Evolutionary conservation across 2,113 vertebrate species (phyloP).

Genomic region (Peucedramus taeniatus): DNA sequence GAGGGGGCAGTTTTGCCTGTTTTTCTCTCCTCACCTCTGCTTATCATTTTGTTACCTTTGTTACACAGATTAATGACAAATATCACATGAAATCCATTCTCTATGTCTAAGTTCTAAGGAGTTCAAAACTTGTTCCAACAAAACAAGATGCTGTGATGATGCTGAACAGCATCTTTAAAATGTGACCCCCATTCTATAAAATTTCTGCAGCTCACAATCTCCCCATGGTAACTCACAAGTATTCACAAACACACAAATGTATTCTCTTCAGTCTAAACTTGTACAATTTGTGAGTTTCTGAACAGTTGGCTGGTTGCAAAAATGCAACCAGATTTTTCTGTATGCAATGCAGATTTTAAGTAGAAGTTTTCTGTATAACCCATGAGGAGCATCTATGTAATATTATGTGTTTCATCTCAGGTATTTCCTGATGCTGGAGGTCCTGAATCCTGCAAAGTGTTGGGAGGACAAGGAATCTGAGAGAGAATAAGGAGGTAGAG

Average conservation of each 20-base stretch:
- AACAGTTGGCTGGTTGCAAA: neutral
- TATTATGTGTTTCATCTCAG: accelerated
- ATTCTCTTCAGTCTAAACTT: neutral
- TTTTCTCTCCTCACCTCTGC: neutral
- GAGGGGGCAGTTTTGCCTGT: neutral
- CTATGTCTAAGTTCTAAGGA: neutral
- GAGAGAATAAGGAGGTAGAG: neutral
- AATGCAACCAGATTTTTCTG: too few relatives aligned
- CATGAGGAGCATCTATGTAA: neutral
- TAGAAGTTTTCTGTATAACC: neutral
- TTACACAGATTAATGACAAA: neutral
- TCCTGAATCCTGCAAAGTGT: neutral
- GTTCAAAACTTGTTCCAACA: neutral
- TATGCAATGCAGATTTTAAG: neutral
- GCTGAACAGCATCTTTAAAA: neutral
- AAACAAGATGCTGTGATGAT: neutral
- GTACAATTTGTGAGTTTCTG: neutral
- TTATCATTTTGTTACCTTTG: neutral
- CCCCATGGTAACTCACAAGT: neutral
- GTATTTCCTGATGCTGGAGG: neutral
- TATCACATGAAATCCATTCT: neutral
- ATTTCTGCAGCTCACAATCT: neutral
- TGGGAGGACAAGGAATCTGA: neutral
- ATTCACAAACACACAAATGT: neutral
- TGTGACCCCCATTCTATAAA: neutral